Evolutionary conservation across 2,888 invertebrate species (phyloP).

Genomic region (Euplagia quadripunctaria): DNA sequence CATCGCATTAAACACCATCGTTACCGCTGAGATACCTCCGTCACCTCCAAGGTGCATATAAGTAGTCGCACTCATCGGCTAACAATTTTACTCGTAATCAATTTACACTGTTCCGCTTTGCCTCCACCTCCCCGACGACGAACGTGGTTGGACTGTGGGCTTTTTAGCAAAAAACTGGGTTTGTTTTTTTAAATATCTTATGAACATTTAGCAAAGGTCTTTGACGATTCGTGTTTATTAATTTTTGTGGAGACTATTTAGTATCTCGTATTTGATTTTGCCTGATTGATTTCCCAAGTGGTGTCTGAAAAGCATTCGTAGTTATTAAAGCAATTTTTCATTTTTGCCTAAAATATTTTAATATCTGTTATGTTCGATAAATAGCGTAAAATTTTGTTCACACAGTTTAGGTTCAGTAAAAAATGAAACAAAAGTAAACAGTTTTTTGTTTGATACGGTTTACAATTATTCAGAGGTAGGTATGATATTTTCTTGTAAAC

Average conservation of each 20-base stretch:
- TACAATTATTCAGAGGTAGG: neutral
- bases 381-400: neutral
- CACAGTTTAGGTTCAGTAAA: neutral
- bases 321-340: neutral
- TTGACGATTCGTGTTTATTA: neutral
- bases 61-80: slow-evolving; percentile 72
- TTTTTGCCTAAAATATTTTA: neutral
- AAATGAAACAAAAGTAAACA: neutral
- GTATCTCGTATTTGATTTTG: neutral
- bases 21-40: slow-evolving; percentile 6
- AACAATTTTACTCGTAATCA: slow-evolving; percentile 83
- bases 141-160: slow-evolving; percentile 47
- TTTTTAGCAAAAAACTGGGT: slow-evolving; percentile 20
- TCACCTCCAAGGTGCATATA: slow-evolving; percentile 73
- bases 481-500: neutral
- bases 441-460: neutral
- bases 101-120: slow-evolving; percentile 70
- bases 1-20: slow-evolving; percentile 66
- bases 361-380: neutral
- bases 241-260: neutral
- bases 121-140: slow-evolving; percentile 59
- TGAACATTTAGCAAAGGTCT: neutral
- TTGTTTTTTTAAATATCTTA: slow-evolving; percentile 1
- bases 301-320: neutral
- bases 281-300: neutral